Evolutionary conservation across 2,113 vertebrate genomes (phyloP), one percentile per base, ranked within the genome.

Genomic region (Cottus gobio): DNA sequence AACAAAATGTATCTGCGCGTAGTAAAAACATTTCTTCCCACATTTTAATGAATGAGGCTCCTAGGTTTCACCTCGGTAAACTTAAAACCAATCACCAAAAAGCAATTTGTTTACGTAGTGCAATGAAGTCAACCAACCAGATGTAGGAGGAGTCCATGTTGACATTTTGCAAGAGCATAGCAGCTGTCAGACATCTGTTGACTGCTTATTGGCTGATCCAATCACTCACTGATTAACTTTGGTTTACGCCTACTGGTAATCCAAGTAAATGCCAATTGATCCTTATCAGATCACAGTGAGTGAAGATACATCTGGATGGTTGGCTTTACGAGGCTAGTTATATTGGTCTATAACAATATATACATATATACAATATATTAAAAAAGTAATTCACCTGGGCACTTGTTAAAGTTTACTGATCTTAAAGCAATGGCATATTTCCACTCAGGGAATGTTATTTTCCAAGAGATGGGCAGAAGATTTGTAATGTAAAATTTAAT

Each of bases 161-260:
- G 42, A 42, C 37, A 48, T 62, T 56, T 36, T 11, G 12, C 16
- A 18, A 48, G 26, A 62, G 28, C 13, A 73, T 2, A 50, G 58
- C 71, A 62, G 39, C 12, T 24, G 37, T 31, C 39, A 22, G 26
- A 44, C n/a, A 22, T 42, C 69, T 31, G 54, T 22, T 50, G 46
- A 26, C 69, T 58, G 24, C 22, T 70, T 30, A 67, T 16, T 46
- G 24, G 15, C 39, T 66, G 26, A 57, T 28, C 52, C 54, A 71
- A n/a, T 71, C 36, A 26, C 67, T 54, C 22, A 54, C 31, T 66
- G 48, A 31, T 44, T 36, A 5, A 34, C 56, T 70, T 22, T 71
- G 16, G 24, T 42, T 37, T 57, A 42, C 16, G 5, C 36, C 24
- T 9, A 42, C 52, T 28, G 18, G n/a, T 54, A 18, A 60, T 57